Evolutionary conservation across 2,888 invertebrate genomes (phyloP).

Genomic region (Temnothorax unifasciatus): DNA sequence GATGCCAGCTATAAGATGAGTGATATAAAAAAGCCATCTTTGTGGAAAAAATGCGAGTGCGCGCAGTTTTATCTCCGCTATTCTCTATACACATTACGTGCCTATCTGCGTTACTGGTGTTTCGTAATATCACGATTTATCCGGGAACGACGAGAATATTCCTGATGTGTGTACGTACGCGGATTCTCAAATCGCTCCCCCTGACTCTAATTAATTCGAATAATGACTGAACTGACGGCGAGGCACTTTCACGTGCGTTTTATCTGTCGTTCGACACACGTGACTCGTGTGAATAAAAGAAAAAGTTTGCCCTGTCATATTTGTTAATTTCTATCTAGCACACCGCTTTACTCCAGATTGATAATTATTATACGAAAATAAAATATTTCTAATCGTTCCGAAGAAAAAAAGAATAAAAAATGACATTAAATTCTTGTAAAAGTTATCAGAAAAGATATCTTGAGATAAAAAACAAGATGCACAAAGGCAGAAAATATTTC

Average conservation of each 20-base stretch:
- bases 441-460: not conserved
- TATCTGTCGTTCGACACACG: slow-evolving; percentile 15
- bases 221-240: slow-evolving; percentile 70
- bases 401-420: not conserved
- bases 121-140: slow-evolving; percentile 59
- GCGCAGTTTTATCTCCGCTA: slow-evolving; percentile 34
- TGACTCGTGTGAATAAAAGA: slow-evolving; percentile 47
- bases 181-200: slow-evolving; percentile 70
- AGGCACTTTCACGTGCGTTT: slow-evolving; percentile 45
- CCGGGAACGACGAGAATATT: not conserved
- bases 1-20: slow-evolving; percentile 3
- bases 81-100: slow-evolving; percentile 27
- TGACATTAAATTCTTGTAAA: not conserved
- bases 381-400: not conserved
- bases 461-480: not conserved
- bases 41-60: not conserved
- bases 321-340: not conserved
- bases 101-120: slow-evolving; percentile 15
- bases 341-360: not conserved
- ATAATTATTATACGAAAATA: not conserved
- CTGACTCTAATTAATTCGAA: slow-evolving; percentile 78
- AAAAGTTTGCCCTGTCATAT: not conserved
- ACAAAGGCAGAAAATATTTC: not conserved
- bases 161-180: slow-evolving; percentile 57
- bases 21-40: slow-evolving; percentile 13